phyloP scores from a whole-genome alignment of 2,113 vertebrate species.

The Rhegmatorhina hoffmannsi region DNA sequence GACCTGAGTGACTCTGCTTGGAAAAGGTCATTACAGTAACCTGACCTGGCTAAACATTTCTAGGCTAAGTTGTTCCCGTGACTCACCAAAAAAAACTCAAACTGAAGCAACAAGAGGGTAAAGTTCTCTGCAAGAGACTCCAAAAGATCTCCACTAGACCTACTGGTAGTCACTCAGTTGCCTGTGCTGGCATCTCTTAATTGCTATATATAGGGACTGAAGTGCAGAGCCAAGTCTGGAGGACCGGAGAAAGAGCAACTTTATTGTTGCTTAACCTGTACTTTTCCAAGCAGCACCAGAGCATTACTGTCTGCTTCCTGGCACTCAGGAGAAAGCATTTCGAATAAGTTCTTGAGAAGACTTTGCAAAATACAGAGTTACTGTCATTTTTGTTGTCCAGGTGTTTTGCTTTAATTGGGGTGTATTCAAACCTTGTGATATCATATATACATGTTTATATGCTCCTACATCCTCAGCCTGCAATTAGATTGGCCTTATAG shows the following conservation, averaged over 20 bases:
- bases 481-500: background rate
- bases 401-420: background rate
- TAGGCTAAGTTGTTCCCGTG: background rate
- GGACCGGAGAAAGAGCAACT: background rate
- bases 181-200: background rate
- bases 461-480: background rate
- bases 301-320: background rate
- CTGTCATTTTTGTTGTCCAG: background rate
- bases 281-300: background rate
- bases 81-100: background rate
- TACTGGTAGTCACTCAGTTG: background rate
- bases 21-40: conserved; percentile 66
- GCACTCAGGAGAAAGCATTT: background rate
- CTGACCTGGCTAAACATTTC: conserved; percentile 23
- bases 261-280: background rate
- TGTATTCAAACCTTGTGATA: background rate
- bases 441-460: fast-evolving
- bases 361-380: background rate
- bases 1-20: conserved; percentile 2
- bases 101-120: background rate
- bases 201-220: background rate
- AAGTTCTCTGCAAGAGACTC: background rate
- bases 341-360: background rate
- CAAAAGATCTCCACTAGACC: background rate
- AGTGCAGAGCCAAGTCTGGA: background rate